Base-by-base conservation (phyloP, 2,888 invertebrate genomes). In the Anodontia alba region DNA sequence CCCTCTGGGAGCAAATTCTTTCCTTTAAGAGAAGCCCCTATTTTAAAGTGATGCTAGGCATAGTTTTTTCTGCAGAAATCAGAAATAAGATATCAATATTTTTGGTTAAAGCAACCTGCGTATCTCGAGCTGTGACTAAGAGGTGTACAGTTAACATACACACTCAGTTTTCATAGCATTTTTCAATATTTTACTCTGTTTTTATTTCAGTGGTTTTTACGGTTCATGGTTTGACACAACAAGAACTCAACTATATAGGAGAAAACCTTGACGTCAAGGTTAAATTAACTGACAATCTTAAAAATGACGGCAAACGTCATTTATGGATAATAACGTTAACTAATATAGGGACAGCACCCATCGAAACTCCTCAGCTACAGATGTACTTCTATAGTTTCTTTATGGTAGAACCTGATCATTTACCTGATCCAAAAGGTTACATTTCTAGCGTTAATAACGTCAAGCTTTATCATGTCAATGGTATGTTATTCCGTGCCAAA, bases 351-450 rank as follows among this genome's bases (percentile, higher is more conserved):
- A 57, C 75, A 0, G 71, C 29, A 12, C 68, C 87, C 7, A 80
- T 89, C n/a, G 42, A 75, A 15, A 68, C 78, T 23, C 78, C 72
- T 7, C 49, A 80, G 23, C 88, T 91, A 81, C 73, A 82, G 0
- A 82, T 92, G 49, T 91, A 85, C 72, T 91, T 92, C 71, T 90
- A 89, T 36, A 91, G 90, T 57, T 83, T 90, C 31, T 88, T 89
- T 42, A 90, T 92, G 89, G 88, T 92, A 5, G 91, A 92, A 73
- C 89, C 91, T 0, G 89, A 84, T 17, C 73, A 76, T 20, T 80
- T 91, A 0, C 89, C 91, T 2, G 43, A 80, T 20, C 80, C 87
- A 26, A 77, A 84, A 5, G 86, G 87, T 17, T 84, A 87, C 17
- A 54, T 79, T 5, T 80, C 85, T 17, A 54, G 76, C 8, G 77